Evolutionary conservation across 2,113 vertebrate species (phyloP), one percentile per base, ranked within the genome.

Genomic region (Petroica traversi): DNA sequence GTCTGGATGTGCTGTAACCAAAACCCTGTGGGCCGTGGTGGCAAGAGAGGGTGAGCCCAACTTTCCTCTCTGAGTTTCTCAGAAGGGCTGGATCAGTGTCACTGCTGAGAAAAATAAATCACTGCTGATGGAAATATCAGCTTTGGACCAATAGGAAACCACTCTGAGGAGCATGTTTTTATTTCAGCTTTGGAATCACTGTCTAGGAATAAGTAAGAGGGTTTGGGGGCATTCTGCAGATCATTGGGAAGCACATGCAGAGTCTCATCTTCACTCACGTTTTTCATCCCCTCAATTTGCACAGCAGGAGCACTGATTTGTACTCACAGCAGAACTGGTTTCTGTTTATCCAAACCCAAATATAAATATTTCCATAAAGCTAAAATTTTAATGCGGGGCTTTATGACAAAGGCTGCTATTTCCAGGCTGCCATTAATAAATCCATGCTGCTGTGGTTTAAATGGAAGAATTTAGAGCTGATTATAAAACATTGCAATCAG

Each of bases 331-430:
- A 2, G 62, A 85, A 40, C 63, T 66, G 38, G 62, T 88, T 73
- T 92, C 85, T 93, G 67, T 90, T 92, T 92, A 88, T 90, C 75
- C 67, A 83, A 89, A 62, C 11, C 51, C 51, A 88, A 83, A 82
- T 49, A 64, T 84, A 93, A 95, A 88, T 92, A 94, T 92, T 88
- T 92, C 49, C 75, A 92, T 76, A 83, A 88, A 95, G 71, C 92
- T 92, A 90, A 94, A 83, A 88, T 66, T 80, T 96, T 95, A 85
- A 92, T 86, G 75, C 71, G 31, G 57, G 58, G 24, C 45, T 90
- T 93, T 88, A 93, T 83, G 85, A 80, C 24, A 38, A 85, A 79
- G 31, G 79, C 41, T 85, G 54, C 69, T 83, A 88, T 82, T 89
- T 90, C 75, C 82, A 76, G 75, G 71, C 72, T 93, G 76, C 75